Base-by-base conservation (phyloP, 1,140 invertebrate genomes). In the Lepidurus apus region DNA sequence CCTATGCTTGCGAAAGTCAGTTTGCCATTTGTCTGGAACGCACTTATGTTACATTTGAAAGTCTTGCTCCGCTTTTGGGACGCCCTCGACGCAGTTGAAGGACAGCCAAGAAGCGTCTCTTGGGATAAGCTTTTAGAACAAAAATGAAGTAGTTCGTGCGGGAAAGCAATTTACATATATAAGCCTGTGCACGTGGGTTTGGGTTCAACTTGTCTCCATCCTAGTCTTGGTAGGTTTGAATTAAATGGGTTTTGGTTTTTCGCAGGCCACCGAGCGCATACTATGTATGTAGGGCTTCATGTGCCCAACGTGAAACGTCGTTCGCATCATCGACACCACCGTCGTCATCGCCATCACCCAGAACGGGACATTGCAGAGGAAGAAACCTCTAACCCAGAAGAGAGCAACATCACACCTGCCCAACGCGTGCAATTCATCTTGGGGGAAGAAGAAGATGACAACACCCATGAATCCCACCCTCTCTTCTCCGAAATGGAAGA, bases 401-500 rank as follows among this genome's bases (percentile, higher is more conserved):
- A 45, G 11, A 17, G 17, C 34, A 77, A 76, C 34, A 80, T 80
- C 13, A 76, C 94, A 73, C 94, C 94, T 24, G 91, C 94, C 45
- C 94, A 96, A 85, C 89, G 95, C 82, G 94, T 98, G 24, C 95
- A 98, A 86, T 98, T 98, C 83, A 96, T 98, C 81, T 89, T 98
- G 24, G 96, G 96, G 7, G 95, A 97, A 87, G 87, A 86, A 77
- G 93, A 94, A 82, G 93, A 97, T 86, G 85, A 88, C 84, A 92
- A 90, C 44, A 91, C 89, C 43, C 91, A 93, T 82, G 91, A 93
- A 87, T 91, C 92, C 26, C 93, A 95, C 87, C 93, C 93, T 0
- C 86, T 96, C 9, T 98, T 98, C 87, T 97, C 95, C 78, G 96
- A 98, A 87, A 96, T 98, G 95, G 95, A 95, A 82, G 95, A 97